Conservation (phyloP, 2,113 vertebrate species). For the Pristiophorus japonicus region DNA sequence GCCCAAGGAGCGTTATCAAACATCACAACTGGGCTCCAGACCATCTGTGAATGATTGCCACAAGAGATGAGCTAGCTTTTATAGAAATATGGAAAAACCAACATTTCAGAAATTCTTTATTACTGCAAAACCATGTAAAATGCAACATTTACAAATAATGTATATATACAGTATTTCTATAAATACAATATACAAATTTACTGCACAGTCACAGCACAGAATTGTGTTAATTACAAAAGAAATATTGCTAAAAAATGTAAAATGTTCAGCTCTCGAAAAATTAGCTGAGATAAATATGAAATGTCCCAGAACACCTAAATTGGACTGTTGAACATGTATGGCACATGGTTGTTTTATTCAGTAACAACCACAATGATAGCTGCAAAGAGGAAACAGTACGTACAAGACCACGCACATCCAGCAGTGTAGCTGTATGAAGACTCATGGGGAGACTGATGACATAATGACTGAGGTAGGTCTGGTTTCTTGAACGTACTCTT, state of each 20-base stretch:
- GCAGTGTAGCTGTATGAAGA: background rate
- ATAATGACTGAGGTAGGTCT: background rate
- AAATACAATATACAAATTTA: conserved; percentile 1
- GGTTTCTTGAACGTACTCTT: background rate
- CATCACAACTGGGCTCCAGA: background rate
- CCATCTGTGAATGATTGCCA: too few relatives aligned
- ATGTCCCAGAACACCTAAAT: background rate
- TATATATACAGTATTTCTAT: background rate
- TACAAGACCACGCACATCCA: background rate
- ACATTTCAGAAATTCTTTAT: background rate
- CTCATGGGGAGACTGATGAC: background rate
- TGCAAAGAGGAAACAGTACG: background rate
- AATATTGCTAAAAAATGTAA: background rate
- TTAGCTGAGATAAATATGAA: background rate
- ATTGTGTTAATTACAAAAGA: background rate
- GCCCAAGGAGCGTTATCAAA: background rate
- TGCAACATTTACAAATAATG: conserved; percentile 13
- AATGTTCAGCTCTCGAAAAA: background rate
- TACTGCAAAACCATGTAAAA: conserved; percentile 24
- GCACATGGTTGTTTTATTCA: background rate
- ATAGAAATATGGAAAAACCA: background rate
- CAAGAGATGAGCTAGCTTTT: background rate
- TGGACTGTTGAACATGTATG: background rate
- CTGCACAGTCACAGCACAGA: background rate
- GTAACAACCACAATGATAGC: background rate